Percentiles rank a stretch among this genome's conserved stretches.
phyloP scores from a whole-genome alignment of 2,113 vertebrate genomes.

The Miniopterus natalensis region DNA sequence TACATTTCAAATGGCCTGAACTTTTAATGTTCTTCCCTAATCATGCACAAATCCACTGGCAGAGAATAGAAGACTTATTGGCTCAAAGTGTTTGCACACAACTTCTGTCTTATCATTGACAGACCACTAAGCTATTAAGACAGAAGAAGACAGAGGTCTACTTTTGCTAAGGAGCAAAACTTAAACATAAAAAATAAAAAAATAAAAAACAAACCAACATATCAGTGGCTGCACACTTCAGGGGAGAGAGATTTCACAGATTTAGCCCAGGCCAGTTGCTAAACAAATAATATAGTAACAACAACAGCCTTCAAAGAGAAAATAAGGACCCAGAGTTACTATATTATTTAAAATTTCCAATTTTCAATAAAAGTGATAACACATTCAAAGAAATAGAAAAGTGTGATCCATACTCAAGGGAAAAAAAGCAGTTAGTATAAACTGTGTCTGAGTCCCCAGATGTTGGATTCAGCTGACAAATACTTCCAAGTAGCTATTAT shows the following conservation, averaged over 20 bases:
- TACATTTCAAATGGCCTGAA: neutral
- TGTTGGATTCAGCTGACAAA: neutral
- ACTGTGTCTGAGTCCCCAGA: neutral
- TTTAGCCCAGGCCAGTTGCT: neutral
- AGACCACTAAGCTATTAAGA: neutral
- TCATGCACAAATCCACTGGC: neutral
- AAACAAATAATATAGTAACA: neutral
- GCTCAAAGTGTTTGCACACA: neutral
- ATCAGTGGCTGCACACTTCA: neutral
- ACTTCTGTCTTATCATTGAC: neutral
- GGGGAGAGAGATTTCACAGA: neutral
- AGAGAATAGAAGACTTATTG: neutral
- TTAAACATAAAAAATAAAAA: neutral
- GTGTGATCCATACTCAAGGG: neutral
- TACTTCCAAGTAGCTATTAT: neutral
- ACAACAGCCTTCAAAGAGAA: neutral
- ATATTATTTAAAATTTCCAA: neutral
- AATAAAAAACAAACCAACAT: neutral
- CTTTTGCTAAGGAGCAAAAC: neutral
- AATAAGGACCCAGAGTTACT: neutral
- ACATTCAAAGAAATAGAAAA: neutral
- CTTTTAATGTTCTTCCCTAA: neutral
- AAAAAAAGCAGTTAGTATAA: neutral
- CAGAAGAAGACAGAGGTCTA: neutral
- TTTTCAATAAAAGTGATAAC: conserved; percentile 30